phyloP scores from a whole-genome alignment of 2,888 invertebrate genomes.

The Andrena bucephala region DNA sequence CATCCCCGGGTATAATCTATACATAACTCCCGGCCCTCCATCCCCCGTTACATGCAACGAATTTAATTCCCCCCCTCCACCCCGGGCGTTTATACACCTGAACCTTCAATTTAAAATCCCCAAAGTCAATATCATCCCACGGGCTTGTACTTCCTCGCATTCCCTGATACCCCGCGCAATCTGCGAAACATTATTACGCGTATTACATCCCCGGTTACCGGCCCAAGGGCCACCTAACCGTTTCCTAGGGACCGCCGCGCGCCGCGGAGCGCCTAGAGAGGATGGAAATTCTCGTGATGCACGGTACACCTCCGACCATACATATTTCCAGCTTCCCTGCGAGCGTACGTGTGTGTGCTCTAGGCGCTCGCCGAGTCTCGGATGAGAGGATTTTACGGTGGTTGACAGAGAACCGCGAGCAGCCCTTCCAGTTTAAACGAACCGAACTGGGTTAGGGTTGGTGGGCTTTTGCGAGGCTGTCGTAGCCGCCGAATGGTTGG shows the following conservation, averaged over 20 bases:
- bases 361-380: slow-evolving; percentile 46
- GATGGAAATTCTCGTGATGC: slow-evolving; percentile 37
- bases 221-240: slow-evolving; percentile 4
- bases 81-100: background rate
- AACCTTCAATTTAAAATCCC: background rate
- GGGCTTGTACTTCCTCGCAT: background rate
- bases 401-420: slow-evolving; percentile 61
- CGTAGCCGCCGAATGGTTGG: slow-evolving; percentile 20
- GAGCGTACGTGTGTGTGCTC: slow-evolving; percentile 12
- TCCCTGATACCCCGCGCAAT: background rate
- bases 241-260: background rate
- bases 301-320: slow-evolving; percentile 29
- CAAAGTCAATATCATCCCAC: background rate
- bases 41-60: background rate
- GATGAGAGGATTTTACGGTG: slow-evolving; percentile 70
- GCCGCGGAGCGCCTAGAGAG: background rate
- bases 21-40: too few relatives aligned
- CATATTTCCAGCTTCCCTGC: slow-evolving; percentile 5
- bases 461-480: slow-evolving; percentile 55
- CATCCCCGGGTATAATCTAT: too few relatives aligned
- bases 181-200: slow-evolving; percentile 15
- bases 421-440: slow-evolving; percentile 71
- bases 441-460: slow-evolving; percentile 71
- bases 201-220: slow-evolving; percentile 23
- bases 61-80: background rate